Evolutionary conservation across 2,113 vertebrate species (phyloP).

Genomic region (Aspidoscelis tigris): DNA sequence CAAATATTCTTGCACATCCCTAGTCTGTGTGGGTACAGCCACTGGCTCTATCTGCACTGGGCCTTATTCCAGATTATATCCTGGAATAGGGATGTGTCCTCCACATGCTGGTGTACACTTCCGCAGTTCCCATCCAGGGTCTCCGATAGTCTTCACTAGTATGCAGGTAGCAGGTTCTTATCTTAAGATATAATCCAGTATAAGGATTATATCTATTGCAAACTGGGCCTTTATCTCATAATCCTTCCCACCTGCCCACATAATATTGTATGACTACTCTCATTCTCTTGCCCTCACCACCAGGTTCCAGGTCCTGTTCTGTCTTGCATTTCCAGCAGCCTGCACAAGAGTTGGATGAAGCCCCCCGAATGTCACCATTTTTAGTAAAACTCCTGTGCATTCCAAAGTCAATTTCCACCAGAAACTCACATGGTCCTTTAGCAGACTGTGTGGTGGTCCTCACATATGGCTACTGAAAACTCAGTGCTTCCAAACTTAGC

Average conservation of each 20-base stretch:
- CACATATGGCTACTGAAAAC: slow-evolving; percentile 23
- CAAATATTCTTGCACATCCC: too few relatives aligned
- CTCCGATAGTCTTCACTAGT: too few relatives aligned
- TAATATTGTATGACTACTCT: not conserved
- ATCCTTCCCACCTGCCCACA: not conserved
- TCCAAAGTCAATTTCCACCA: not conserved
- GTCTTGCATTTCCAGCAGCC: not conserved
- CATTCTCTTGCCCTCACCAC: not conserved
- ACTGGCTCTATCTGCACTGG: too few relatives aligned
- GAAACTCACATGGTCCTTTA: not conserved
- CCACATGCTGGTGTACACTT: too few relatives aligned
- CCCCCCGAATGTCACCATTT: not conserved
- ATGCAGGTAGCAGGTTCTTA: too few relatives aligned
- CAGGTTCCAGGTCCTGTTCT: not conserved
- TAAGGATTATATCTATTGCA: too few relatives aligned
- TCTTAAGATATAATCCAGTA: too few relatives aligned
- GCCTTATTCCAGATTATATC: too few relatives aligned
- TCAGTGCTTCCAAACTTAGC: slow-evolving; percentile 31
- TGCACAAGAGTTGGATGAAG: not conserved
- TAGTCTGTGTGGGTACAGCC: too few relatives aligned
- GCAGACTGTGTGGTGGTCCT: not conserved
- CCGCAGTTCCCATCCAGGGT: too few relatives aligned
- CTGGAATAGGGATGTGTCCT: too few relatives aligned
- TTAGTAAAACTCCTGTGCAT: not conserved
- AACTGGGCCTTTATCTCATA: not conserved